A percentile compares a stretch with the other conserved stretches of the same genome.
phyloP scores from a whole-genome alignment of 2,113 vertebrate species.

The Pelodiscus sinensis region DNA sequence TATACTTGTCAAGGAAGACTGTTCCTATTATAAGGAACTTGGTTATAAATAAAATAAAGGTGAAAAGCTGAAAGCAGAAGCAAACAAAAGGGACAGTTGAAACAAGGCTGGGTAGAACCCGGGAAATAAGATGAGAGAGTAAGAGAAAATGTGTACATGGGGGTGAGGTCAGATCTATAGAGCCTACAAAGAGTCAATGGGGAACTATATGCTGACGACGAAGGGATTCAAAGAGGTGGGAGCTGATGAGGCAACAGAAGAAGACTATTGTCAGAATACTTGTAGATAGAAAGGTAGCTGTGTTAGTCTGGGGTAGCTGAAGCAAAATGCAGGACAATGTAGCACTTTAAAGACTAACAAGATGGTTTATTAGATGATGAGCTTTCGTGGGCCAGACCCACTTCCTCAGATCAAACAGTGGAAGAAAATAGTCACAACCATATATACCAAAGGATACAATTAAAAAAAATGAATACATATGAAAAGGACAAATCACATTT shows the following conservation, averaged over 20 bases:
- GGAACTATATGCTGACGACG: not conserved
- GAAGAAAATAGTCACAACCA: too few species aligned
- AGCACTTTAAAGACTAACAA: too few species aligned
- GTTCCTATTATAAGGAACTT: not conserved
- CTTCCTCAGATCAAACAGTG: too few species aligned
- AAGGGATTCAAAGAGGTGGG: slow-evolving; percentile 29
- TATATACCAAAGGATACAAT: too few species aligned
- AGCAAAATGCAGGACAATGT: too few species aligned
- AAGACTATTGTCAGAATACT: not conserved
- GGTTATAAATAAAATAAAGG: not conserved
- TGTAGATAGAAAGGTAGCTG: too few species aligned
- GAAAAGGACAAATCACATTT: too few species aligned
- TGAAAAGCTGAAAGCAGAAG: not conserved
- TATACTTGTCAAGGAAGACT: not conserved
- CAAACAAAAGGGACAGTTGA: not conserved
- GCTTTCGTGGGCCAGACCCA: too few species aligned
- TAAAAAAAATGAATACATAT: too few species aligned
- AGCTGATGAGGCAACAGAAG: not conserved
- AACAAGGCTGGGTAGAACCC: not conserved
- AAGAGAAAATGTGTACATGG: not conserved
- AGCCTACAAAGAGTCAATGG: slow-evolving; percentile 1
- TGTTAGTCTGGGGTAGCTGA: too few species aligned
- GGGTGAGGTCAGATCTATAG: not conserved
- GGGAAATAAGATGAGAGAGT: not conserved
- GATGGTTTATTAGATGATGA: too few species aligned